Conservation (phyloP, 2,888 invertebrate genomes). For the Diploptera punctata region DNA sequence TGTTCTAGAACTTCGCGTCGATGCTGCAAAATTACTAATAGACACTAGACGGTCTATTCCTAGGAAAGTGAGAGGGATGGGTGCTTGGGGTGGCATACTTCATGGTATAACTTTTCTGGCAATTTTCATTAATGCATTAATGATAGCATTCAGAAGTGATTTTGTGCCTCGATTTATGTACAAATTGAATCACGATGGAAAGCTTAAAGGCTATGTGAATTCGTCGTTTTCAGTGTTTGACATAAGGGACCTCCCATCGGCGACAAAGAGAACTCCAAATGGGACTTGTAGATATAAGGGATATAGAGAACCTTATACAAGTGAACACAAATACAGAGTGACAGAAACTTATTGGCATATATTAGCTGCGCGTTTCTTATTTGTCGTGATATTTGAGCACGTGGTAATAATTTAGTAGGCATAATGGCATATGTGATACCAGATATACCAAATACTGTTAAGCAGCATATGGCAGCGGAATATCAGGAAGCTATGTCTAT, state of each 20-base stretch:
- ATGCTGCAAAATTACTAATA: background rate
- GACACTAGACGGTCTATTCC: background rate
- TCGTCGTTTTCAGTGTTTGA: background rate
- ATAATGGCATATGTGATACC: background rate
- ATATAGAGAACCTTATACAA: background rate
- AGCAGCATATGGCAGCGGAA: background rate
- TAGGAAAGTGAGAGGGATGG: background rate
- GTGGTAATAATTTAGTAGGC: background rate
- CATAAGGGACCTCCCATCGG: too few species aligned
- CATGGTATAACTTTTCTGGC: background rate
- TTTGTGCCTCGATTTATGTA: background rate
- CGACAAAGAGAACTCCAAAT: background rate
- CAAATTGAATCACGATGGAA: background rate
- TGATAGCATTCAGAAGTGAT: background rate
- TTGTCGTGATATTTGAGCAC: background rate
- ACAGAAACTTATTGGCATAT: background rate
- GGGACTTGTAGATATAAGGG: background rate
- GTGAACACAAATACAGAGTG: background rate
- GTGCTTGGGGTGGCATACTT: background rate
- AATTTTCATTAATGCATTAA: background rate
- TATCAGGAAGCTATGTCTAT: background rate
- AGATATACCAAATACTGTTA: background rate
- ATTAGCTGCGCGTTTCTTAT: background rate
- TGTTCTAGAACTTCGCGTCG: background rate
- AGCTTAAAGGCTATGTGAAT: background rate